Percentiles rank a stretch among this genome's conserved stretches.
phyloP scores from a whole-genome alignment of 2,113 vertebrate species.

The Bubo blakistoni region DNA sequence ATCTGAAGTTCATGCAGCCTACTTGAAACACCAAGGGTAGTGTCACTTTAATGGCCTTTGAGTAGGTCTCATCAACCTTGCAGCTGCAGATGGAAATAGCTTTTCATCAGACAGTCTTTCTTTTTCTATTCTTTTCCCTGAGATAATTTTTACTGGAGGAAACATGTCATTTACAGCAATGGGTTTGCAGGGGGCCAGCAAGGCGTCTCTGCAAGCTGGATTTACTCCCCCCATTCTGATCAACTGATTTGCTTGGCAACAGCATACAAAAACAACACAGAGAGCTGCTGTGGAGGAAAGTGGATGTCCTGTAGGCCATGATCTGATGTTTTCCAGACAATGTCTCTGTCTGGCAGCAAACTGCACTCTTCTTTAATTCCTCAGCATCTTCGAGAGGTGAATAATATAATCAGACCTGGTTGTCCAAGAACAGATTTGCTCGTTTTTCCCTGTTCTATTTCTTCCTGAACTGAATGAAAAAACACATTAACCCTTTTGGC shows the following conservation, averaged over 20 bases:
- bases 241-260: slow-evolving; percentile 14
- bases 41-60: neutral
- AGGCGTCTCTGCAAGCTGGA: neutral
- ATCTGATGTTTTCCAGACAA: slow-evolving; percentile 14
- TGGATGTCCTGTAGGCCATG: neutral
- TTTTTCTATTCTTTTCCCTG: neutral
- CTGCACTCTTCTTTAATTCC: neutral
- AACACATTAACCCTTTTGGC: neutral
- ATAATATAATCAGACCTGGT: neutral
- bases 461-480: neutral
- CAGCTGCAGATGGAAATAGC: neutral
- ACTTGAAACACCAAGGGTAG: neutral
- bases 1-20: neutral
- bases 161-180: neutral
- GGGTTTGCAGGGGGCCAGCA: neutral
- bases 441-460: neutral
- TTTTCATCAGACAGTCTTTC: neutral
- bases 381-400: neutral
- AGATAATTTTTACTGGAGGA: neutral
- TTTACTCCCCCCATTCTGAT: neutral
- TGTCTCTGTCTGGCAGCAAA: neutral
- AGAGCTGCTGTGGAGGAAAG: neutral
- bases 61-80: neutral
- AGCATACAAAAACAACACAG: neutral
- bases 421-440: neutral